Conservation (phyloP, 2,888 invertebrate genomes). For the Agapostemon virescens region DNA sequence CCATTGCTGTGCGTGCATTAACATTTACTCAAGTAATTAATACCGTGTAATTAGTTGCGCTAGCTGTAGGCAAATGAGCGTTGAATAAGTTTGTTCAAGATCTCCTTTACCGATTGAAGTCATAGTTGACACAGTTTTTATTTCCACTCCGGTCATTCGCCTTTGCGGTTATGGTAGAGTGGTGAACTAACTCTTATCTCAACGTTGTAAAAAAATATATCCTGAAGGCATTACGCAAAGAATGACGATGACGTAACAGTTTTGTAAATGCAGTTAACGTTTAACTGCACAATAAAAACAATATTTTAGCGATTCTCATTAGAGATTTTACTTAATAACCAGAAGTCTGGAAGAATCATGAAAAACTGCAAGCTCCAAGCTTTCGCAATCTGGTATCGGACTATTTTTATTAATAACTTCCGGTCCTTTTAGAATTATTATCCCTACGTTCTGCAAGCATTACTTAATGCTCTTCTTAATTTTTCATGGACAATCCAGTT, state of each 20-base stretch:
- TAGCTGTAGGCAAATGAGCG: not conserved
- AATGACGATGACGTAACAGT: not conserved
- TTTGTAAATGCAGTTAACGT: not conserved
- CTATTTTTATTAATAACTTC: not conserved
- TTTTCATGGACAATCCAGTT: too few species aligned
- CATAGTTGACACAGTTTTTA: not conserved
- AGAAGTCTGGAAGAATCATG: not conserved
- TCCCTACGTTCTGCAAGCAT: too few species aligned
- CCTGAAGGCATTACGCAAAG: not conserved
- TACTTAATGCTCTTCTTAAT: not conserved
- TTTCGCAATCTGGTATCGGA: not conserved
- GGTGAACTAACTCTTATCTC: not conserved
- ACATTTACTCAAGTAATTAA: not conserved
- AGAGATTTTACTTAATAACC: not conserved
- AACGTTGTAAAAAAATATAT: not conserved
- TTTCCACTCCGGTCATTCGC: not conserved
- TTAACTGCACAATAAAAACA: not conserved
- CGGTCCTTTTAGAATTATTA: not conserved
- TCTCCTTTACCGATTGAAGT: not conserved
- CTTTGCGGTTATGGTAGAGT: not conserved
- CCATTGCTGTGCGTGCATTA: not conserved
- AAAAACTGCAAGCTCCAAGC: not conserved
- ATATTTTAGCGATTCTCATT: not conserved
- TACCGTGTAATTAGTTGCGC: not conserved
- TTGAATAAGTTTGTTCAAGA: not conserved